Evolutionary conservation across 2,888 invertebrate species (phyloP), one percentile per base, ranked within the genome.

Genomic region (Drosophila fulvimacula): DNA sequence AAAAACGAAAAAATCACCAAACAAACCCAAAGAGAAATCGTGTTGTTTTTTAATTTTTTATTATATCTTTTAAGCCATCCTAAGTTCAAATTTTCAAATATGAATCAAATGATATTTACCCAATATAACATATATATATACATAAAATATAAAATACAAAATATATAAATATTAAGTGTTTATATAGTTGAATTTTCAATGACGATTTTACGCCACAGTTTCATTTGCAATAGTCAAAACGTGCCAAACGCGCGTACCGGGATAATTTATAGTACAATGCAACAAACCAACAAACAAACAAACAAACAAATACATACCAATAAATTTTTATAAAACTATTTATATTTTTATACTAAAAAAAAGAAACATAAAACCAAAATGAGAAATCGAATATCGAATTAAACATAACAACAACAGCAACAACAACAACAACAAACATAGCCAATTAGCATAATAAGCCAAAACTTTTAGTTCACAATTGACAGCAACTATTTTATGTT

Each of bases 191-290:
- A 82, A 80, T 79, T 88, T 85, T 75, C 64, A 67, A 66, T 51
- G 66, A 69, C 64, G 56, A 69, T 74, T 81, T 71, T 74, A 85
- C 71, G 82, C 76, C 88, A 88, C 90, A 91, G 90, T 87, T 92
- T 92, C 84, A 91, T 90, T 93, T 93, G 92, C 93, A 93, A 93
- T 93, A 93, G 92, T 89, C 74, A 83, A 82, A 89, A 85, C 73
- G 82, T 66, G 78, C 81, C 73, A 70, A 52, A 53, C 55, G 79
- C 86, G 81, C 82, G 81, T 90, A 92, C 92, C 93, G 92, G 93
- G 90, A 92, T 93, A 92, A 92, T 93, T 93, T 93, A 93, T 92
- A 93, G 93, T 93, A 93, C 93, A 93, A 93, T 83, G 78, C 90
- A 91, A 81, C 72, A 69, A 67, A 87, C 36, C 44, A 69, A 69